Percentiles rank a stretch among this genome's conserved stretches.
These are phyloP conservation scores for Scaeva pyrastri DNA, from an alignment of 2,888 invertebrate species.

Conservation along the genomic window DNA sequence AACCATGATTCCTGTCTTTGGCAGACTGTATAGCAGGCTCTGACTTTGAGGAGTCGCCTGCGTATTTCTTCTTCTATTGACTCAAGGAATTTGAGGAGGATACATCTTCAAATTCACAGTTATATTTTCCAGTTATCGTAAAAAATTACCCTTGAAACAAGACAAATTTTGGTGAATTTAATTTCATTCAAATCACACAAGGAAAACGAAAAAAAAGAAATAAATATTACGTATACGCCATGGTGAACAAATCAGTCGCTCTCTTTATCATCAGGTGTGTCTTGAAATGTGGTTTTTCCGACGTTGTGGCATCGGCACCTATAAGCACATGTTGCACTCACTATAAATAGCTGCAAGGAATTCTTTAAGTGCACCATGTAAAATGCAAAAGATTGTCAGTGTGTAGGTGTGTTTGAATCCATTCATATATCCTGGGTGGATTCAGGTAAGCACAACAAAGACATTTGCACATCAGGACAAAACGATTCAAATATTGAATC, in stretches of 20 bases:
- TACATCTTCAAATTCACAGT: not conserved
- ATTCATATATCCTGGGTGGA: not conserved
- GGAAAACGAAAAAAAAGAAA: not conserved
- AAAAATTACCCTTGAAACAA: not conserved
- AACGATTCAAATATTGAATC: constrained; percentile 62
- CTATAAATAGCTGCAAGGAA: constrained; percentile 20
- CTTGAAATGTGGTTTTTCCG: constrained; percentile 34
- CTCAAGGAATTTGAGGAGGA: too few species aligned
- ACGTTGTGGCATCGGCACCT: not conserved
- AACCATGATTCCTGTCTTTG: too few species aligned
- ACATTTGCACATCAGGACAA: constrained; percentile 56
- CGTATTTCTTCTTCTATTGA: too few species aligned
- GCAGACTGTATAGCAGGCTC: too few species aligned
- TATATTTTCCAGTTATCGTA: not conserved
- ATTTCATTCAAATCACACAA: not conserved
- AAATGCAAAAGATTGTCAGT: not conserved
- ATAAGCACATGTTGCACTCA: constrained; percentile 10
- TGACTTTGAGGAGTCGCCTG: too few species aligned
- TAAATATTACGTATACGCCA: constrained; percentile 59
- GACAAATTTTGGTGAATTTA: not conserved
- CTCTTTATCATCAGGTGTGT: constrained; percentile 59
- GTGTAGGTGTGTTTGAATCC: too few species aligned
- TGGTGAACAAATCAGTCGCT: constrained; percentile 57
- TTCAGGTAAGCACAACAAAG: constrained; percentile 19
- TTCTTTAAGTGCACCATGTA: constrained; percentile 29